phyloP scores from a whole-genome alignment of 2,888 invertebrate species.

The Ochropleura plecta region DNA sequence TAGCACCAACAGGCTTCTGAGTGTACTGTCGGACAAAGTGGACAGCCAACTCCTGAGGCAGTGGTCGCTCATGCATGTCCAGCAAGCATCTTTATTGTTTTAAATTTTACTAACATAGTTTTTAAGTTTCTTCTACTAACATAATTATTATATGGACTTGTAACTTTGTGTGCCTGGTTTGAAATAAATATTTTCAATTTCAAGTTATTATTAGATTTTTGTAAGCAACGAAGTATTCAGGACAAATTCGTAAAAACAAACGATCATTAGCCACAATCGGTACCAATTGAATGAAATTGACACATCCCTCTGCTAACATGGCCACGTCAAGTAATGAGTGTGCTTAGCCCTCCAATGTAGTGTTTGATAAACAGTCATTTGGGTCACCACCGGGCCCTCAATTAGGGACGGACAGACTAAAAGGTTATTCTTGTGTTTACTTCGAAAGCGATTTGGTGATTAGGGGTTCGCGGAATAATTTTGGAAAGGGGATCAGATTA shows the following conservation, averaged over 20 bases:
- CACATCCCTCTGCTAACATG: constrained; percentile 53
- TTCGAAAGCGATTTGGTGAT: constrained; percentile 51
- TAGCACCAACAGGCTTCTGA: no score
- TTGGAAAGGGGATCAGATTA: neutral
- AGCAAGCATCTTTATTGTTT: no score
- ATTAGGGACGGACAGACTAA: constrained; percentile 57
- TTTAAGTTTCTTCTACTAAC: no score
- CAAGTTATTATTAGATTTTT: no score
- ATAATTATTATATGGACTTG: no score
- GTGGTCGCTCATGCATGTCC: no score
- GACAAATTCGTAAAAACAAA: constrained; percentile 18
- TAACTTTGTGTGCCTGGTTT: no score
- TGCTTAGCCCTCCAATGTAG: constrained; percentile 57
- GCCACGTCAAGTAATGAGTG: constrained; percentile 54
- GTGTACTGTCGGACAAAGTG: no score
- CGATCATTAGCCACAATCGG: constrained; percentile 38
- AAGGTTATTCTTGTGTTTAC: constrained; percentile 59
- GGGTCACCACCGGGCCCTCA: constrained; percentile 62
- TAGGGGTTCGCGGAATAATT: constrained; percentile 41
- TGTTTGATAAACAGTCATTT: constrained; percentile 69
- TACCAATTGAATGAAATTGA: constrained; percentile 49
- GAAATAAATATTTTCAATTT: no score
- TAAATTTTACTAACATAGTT: no score
- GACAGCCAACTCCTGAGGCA: no score
- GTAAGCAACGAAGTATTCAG: neutral